These are phyloP conservation scores for Abramis brama DNA, from an alignment of 2,113 vertebrate genomes.

Conservation along the genomic window DNA sequence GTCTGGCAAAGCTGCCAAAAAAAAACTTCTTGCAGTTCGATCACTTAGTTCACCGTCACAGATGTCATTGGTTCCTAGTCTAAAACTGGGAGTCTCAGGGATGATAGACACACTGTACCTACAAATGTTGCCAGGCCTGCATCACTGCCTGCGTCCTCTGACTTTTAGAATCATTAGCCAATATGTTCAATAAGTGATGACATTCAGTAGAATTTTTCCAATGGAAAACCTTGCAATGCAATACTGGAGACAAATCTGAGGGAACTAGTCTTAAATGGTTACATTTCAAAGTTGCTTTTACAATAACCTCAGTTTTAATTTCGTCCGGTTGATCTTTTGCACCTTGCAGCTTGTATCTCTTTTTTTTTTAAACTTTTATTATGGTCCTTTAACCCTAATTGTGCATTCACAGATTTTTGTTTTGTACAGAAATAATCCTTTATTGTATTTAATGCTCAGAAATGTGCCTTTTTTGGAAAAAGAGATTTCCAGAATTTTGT, in stretches of 20 bases:
- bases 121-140: slow-evolving; percentile 11
- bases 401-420: slow-evolving; percentile 19
- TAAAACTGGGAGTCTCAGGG: slow-evolving; percentile 54
- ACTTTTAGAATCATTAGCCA: slow-evolving; percentile 38
- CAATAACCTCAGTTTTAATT: slow-evolving; percentile 44
- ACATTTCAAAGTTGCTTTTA: slow-evolving; percentile 54
- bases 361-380: slow-evolving; percentile 35
- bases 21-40: slow-evolving; percentile 1
- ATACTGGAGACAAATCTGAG: slow-evolving; percentile 59
- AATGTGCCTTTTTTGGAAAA: slow-evolving; percentile 55
- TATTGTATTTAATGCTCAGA: slow-evolving; percentile 50
- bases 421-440: slow-evolving; percentile 39
- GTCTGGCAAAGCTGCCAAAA: neutral
- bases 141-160: slow-evolving; percentile 51
- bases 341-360: slow-evolving; percentile 29
- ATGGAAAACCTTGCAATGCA: slow-evolving; percentile 69
- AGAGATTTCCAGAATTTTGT: slow-evolving; percentile 45
- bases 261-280: slow-evolving; percentile 29
- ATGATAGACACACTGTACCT: slow-evolving; percentile 51
- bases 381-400: slow-evolving; percentile 28
- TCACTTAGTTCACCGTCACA: neutral
- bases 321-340: slow-evolving; percentile 54
- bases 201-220: slow-evolving; percentile 42
- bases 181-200: slow-evolving; percentile 39
- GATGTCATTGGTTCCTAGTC: slow-evolving; percentile 46